Percentiles rank a stretch among this genome's conserved stretches.
Evolutionary conservation across 2,797 vertebrate species (phyloP).

Genomic region (Setipinna tenuifilis): DNA sequence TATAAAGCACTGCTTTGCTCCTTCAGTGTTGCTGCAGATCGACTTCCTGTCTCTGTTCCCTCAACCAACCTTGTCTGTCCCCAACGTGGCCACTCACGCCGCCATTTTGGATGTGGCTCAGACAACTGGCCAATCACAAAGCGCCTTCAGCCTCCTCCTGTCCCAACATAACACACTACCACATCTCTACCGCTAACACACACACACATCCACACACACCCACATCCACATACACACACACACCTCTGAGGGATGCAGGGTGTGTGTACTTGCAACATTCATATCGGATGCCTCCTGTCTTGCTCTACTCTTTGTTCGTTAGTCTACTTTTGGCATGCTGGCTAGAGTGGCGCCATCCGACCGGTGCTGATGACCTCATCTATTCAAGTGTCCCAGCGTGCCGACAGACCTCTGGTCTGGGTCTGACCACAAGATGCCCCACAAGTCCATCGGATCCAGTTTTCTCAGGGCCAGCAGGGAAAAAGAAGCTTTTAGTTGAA

Average conservation of each 20-base stretch:
- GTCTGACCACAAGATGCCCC: not conserved
- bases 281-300: not conserved
- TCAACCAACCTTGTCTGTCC: not conserved
- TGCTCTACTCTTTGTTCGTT: not conserved
- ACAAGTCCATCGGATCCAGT: not conserved
- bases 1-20: not conserved
- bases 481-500: not conserved
- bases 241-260: constrained; percentile 25
- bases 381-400: not conserved
- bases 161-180: not conserved
- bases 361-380: not conserved
- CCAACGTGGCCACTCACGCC: not conserved
- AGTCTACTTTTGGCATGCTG: not conserved
- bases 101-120: not conserved
- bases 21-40: not conserved
- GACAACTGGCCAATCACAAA: not conserved
- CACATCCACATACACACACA: constrained; percentile 50
- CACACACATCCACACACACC: not conserved
- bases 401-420: not conserved
- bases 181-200: constrained; percentile 4
- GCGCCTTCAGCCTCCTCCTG: not conserved
- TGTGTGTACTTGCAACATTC: not conserved
- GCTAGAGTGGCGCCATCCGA: not conserved
- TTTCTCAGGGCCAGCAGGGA: not conserved
- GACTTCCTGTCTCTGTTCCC: not conserved